A percentile compares a stretch with the other conserved stretches of the same genome.
Evolutionary conservation across 37 sponge, comb jelly and placozoan genomes (phyloP).

Genomic region (Beroe ovata): DNA sequence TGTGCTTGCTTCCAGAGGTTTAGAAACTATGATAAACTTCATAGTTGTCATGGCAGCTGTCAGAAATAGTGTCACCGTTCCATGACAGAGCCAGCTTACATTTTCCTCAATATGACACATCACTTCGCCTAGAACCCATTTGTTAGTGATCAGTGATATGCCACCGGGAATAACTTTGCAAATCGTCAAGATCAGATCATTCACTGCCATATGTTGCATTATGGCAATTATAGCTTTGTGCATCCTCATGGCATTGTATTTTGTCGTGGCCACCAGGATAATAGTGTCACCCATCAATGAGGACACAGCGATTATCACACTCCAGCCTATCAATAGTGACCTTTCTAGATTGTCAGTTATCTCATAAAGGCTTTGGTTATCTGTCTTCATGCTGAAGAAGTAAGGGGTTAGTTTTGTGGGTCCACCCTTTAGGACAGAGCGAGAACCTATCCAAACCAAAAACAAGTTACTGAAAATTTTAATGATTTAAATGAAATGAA

Average conservation of each 20-base stretch:
- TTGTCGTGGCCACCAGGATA: not conserved
- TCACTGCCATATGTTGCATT: not conserved
- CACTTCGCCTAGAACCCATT: not conserved
- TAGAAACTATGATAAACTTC: not conserved
- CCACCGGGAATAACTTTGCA: not conserved
- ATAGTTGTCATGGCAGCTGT: not conserved
- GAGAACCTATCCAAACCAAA: no score
- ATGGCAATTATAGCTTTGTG: not conserved
- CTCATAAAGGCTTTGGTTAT: not conserved
- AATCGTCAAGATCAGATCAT: not conserved
- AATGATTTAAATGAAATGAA: no score
- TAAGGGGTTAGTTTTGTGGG: no score
- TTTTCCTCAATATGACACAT: not conserved
- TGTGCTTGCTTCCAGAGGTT: not conserved
- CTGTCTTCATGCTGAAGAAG: conserved; percentile 14
- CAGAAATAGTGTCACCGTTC: not conserved
- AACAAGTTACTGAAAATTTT: no score
- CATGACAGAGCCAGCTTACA: not conserved
- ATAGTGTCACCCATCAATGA: not conserved
- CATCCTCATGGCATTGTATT: not conserved
- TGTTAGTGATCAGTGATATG: not conserved
- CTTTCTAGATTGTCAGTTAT: not conserved
- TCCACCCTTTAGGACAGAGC: no score
- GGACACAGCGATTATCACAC: not conserved
- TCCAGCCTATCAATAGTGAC: not conserved